Evolutionary conservation across 1,140 invertebrate species (phyloP), one percentile per base, ranked within the genome.

Genomic region (Manduca sexta): DNA sequence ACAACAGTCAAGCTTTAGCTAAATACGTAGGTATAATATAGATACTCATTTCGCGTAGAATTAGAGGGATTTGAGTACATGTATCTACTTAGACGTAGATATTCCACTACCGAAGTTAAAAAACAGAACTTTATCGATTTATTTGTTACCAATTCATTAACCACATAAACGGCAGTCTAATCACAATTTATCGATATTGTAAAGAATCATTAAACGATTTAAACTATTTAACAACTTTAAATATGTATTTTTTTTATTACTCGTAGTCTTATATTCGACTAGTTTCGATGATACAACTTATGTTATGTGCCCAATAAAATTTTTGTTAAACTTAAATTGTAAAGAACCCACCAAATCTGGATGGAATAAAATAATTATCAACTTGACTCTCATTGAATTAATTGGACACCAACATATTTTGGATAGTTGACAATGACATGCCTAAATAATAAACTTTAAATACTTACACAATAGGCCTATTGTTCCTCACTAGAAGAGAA

Each of bases 1-100:
- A 82, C 76, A 84, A 84, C 77, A 80, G 74, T 78, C 60, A 83
- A 84, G 77, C 76, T 64, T 73, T 74, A 82, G 69, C 71, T 82
- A 80, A 66, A 46, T 55, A 56, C 37, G 50, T 72, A 74, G 51
- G 56, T 75, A 66, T 66, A 70, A 21, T 41, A 49, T 54, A 45
- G 39, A 35, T 48, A 49, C 46, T 49, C 30, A 35, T 38, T 40
- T 39, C 42, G 42, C 46, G 10, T 40, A 44, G 21, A 41, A 16
- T 49, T 41, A 18, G 31, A 42, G 14, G 39, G 44, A 33, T 42
- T 49, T 41, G 21, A 26, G 21, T 26, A 26, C 8, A 26, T 26
- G 21, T 5, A 26, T 26, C 21, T 26, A 26, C 21, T 26, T 26
- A 26, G 8, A 8, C 21, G 21, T 26, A 26, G 21, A 26, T 8